Conservation (phyloP, 1,140 invertebrate species). For the Kradibia gibbosae region DNA sequence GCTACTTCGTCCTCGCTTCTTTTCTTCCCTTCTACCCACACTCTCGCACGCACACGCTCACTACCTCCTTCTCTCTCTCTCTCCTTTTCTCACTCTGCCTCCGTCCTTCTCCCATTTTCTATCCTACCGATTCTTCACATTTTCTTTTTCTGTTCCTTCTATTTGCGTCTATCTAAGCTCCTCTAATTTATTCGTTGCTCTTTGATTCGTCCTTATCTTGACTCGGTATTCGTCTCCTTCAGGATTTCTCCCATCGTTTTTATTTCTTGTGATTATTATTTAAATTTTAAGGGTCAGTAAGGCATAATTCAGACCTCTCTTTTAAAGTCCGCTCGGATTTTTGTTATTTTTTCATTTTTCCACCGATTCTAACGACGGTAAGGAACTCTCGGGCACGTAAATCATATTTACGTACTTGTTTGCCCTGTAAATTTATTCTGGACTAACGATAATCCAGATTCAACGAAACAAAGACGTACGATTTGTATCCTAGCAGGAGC, state of each 20-base stretch:
- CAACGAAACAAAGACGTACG: background rate
- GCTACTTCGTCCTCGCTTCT: conserved; percentile 29
- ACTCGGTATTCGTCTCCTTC: background rate
- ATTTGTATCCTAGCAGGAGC: background rate
- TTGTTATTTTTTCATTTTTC: background rate
- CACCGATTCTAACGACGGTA: background rate
- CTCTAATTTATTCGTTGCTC: conserved; percentile 46
- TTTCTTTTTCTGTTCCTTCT: conserved; percentile 34
- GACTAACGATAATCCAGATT: background rate
- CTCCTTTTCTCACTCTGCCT: background rate
- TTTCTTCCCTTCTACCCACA: conserved; percentile 18
- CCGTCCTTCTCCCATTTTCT: conserved; percentile 2
- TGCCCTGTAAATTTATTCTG: background rate
- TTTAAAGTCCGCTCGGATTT: background rate
- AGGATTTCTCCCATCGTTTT: background rate
- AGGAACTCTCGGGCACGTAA: background rate
- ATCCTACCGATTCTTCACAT: conserved; percentile 29
- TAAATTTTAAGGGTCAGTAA: conserved; percentile 21
- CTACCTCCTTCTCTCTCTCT: background rate
- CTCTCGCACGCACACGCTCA: conserved; percentile 13
- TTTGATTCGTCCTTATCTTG: conserved; percentile 39
- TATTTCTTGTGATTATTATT: conserved; percentile 14
- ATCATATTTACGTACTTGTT: conserved; percentile 11
- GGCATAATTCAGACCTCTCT: background rate
- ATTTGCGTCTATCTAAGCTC: conserved; percentile 31